phyloP scores from a whole-genome alignment of 1,140 invertebrate genomes.

The Elysia chlorotica region DNA sequence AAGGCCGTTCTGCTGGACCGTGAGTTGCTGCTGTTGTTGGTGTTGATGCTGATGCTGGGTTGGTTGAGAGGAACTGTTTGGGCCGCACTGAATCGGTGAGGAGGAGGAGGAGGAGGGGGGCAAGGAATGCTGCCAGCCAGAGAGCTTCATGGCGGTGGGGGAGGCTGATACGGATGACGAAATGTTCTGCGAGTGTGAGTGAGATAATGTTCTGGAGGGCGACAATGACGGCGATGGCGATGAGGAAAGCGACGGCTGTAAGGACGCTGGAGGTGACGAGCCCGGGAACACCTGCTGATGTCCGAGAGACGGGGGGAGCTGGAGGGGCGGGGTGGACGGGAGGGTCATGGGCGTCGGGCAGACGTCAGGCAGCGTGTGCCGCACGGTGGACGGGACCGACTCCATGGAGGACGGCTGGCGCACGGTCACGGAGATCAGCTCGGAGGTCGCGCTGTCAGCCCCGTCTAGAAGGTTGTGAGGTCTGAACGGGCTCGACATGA shows the following conservation, averaged over 20 bases:
- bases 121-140: slow-evolving; percentile 3
- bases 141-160: too few relatives aligned
- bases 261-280: not conserved
- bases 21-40: too few relatives aligned
- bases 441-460: not conserved
- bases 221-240: not conserved
- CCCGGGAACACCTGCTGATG: not conserved
- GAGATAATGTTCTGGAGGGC: too few relatives aligned
- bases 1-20: slow-evolving; percentile 14
- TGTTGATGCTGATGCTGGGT: not conserved
- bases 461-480: slow-evolving; percentile 3
- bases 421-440: slow-evolving; percentile 16
- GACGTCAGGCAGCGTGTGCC: slow-evolving; percentile 15
- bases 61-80: not conserved
- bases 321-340: slow-evolving; percentile 3
- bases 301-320: not conserved
- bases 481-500: not conserved
- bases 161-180: too few relatives aligned
- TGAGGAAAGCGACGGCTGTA: not conserved
- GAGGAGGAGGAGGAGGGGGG: not conserved
- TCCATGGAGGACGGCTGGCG: slow-evolving; percentile 11
- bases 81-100: not conserved
- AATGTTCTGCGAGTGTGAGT: too few relatives aligned
- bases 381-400: slow-evolving; percentile 10
- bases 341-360: slow-evolving; percentile 5